These are phyloP conservation scores for Eledona agricola DNA, from an alignment of 2,888 invertebrate genomes.

Conservation along the genomic window DNA sequence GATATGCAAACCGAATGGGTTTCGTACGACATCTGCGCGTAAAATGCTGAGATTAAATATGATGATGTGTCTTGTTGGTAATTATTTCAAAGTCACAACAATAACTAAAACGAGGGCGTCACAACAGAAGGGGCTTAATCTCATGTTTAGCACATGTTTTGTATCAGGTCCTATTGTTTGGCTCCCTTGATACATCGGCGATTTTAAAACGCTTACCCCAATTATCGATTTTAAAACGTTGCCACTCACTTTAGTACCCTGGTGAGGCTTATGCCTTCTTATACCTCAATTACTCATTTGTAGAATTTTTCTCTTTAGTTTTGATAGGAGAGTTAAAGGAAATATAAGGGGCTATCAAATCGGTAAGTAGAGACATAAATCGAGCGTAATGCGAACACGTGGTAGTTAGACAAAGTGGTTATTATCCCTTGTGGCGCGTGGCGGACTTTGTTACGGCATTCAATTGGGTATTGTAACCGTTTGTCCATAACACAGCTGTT, in stretches of 20 bases:
- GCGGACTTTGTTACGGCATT: conserved; percentile 50
- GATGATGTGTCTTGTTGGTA: conserved; percentile 26
- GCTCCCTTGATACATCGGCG: conserved; percentile 37
- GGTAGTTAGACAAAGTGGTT: conserved; percentile 52
- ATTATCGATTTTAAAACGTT: conserved; percentile 20
- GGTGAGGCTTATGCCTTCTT: too few relatives aligned
- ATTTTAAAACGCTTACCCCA: conserved; percentile 39
- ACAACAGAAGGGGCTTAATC: conserved; percentile 43
- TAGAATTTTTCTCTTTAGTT: conserved; percentile 13
- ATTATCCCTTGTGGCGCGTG: conserved; percentile 49
- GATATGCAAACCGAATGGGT: too few relatives aligned
- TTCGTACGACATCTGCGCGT: conserved; percentile 3
- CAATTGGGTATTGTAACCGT: conserved; percentile 48
- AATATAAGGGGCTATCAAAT: conserved; percentile 44
- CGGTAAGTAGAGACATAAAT: conserved; percentile 51
- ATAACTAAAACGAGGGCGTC: conserved; percentile 42
- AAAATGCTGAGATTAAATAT: conserved; percentile 7
- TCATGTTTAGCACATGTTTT: conserved; percentile 42
- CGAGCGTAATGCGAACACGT: conserved; percentile 50
- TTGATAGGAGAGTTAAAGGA: conserved; percentile 25
- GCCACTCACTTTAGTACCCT: conserved; percentile 1
- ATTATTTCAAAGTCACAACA: conserved; percentile 45
- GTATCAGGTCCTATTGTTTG: conserved; percentile 38
- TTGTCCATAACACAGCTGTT: conserved; percentile 48
- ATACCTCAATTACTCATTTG: background rate